These are phyloP conservation scores for Pseudomyrmex sp. DNA, from an alignment of 1,140 invertebrate species.

Conservation along the genomic window DNA sequence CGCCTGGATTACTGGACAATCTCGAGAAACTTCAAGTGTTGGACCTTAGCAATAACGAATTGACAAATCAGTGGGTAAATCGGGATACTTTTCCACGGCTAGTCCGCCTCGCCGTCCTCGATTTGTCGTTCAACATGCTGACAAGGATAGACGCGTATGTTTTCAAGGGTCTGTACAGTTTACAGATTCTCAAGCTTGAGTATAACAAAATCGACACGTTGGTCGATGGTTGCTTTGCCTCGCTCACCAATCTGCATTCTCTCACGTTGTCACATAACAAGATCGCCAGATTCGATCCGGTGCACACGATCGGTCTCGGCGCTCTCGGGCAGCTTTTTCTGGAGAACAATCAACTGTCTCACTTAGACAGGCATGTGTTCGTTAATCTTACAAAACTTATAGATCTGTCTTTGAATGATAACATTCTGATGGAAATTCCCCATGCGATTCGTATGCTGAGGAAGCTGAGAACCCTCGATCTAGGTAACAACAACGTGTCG, in stretches of 20 bases:
- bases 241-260: conserved; percentile 91
- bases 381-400: conserved; percentile 92
- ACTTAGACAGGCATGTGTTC: conserved; percentile 90
- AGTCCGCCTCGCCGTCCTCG: conserved; percentile 90
- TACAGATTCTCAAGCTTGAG: conserved; percentile 92
- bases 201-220: conserved; percentile 91
- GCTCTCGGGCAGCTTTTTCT: conserved; percentile 90
- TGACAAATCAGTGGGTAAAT: conserved; percentile 93
- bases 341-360: conserved; percentile 90
- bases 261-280: conserved; percentile 91
- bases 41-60: conserved; percentile 91
- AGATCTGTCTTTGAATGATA: conserved; percentile 94
- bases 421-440: conserved; percentile 92
- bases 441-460: conserved; percentile 90
- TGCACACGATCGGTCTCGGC: conserved; percentile 90
- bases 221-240: conserved; percentile 90
- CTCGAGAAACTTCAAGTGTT: conserved; percentile 91
- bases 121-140: conserved; percentile 91
- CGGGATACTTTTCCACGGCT: conserved; percentile 91
- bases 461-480: conserved; percentile 92
- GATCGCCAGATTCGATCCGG: conserved; percentile 88
- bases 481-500: conserved; percentile 93
- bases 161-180: conserved; percentile 91
- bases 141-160: conserved; percentile 89
- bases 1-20: conserved; percentile 90